Conservation (phyloP, 1,140 invertebrate species). For the Heliconius congener region DNA sequence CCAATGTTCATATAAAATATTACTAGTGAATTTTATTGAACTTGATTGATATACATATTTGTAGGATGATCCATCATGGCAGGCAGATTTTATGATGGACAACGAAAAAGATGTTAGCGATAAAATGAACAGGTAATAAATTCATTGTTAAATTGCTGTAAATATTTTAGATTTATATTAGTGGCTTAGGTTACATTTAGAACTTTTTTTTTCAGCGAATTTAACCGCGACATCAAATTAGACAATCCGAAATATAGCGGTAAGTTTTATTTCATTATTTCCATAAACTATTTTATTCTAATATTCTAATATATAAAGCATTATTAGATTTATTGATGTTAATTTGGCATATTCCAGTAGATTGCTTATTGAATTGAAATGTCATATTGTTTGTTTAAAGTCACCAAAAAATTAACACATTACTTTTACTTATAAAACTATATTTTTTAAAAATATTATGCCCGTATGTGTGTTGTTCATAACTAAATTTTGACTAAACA, state of each 20-base stretch:
- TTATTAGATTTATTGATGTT: too few species aligned
- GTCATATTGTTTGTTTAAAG: too few species aligned
- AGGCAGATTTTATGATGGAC: conserved; percentile 73
- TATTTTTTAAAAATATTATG: too few species aligned
- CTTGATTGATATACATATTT: not conserved
- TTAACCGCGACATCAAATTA: conserved; percentile 56
- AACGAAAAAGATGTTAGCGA: conserved; percentile 53
- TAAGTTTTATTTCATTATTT: conserved; percentile 40
- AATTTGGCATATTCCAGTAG: too few species aligned
- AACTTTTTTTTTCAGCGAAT: conserved; percentile 53
- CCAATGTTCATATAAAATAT: too few species aligned
- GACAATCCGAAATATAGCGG: conserved; percentile 67
- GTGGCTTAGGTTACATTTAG: not conserved
- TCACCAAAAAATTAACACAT: too few species aligned
- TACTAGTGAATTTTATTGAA: too few species aligned
- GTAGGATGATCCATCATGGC: conserved; percentile 72
- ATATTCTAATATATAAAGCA: too few species aligned
- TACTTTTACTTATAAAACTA: too few species aligned
- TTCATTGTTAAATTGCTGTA: not conserved
- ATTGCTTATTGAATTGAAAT: too few species aligned
- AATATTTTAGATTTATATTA: not conserved
- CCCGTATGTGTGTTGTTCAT: too few species aligned
- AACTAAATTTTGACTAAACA: not conserved
- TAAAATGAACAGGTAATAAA: conserved; percentile 53
- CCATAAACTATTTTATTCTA: too few species aligned